Conservation (phyloP, 2,888 invertebrate genomes). For the Dynastes maya region DNA sequence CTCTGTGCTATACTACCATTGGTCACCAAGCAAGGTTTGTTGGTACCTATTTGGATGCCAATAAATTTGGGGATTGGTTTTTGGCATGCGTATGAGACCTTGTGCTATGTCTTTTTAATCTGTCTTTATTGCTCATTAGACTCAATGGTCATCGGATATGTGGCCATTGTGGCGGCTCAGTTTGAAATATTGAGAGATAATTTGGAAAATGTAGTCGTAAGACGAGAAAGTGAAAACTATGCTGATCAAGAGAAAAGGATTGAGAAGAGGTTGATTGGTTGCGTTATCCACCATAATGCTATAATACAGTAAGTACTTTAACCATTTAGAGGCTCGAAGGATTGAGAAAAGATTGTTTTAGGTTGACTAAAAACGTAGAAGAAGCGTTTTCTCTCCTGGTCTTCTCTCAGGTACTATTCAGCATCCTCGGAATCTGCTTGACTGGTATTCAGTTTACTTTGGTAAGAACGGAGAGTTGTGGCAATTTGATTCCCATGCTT, state of each 20-base stretch:
- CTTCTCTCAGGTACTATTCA: no score
- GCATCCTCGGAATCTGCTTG: no score
- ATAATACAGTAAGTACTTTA: conserved; percentile 51
- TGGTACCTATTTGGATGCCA: conserved; percentile 17
- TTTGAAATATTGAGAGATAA: no score
- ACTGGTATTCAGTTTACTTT: no score
- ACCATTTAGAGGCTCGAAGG: no score
- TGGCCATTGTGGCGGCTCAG: no score
- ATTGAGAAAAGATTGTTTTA: no score
- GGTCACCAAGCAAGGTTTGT: background rate
- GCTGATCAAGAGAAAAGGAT: background rate
- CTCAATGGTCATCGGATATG: conserved; percentile 45
- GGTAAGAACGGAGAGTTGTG: no score
- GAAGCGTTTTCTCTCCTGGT: no score
- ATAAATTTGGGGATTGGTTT: background rate
- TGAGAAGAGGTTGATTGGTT: conserved; percentile 38
- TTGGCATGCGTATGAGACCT: no score
- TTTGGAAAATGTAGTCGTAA: background rate
- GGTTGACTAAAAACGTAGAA: no score
- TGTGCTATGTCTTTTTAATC: background rate
- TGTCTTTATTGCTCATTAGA: background rate
- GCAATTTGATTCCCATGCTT: no score
- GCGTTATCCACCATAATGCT: conserved; percentile 53
- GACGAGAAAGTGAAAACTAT: background rate
- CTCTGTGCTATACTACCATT: conserved; percentile 5